phyloP scores from a whole-genome alignment of 1,140 invertebrate genomes.

The Parasteatoda tepidariorum region DNA sequence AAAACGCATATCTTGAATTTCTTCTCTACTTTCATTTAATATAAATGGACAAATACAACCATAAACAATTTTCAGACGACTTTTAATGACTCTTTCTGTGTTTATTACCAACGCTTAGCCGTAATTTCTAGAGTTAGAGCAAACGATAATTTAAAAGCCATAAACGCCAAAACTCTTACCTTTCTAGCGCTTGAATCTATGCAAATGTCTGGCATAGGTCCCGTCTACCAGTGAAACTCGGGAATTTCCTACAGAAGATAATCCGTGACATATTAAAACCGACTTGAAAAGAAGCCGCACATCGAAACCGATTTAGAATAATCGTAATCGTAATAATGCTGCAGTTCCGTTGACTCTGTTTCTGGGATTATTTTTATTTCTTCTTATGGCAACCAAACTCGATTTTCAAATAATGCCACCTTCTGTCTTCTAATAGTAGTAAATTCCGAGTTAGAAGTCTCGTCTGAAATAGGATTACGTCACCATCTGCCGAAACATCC shows the following conservation, averaged over 20 bases:
- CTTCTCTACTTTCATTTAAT: too few species aligned
- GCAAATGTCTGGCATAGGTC: conserved; percentile 7
- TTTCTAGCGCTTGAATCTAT: conserved; percentile 8
- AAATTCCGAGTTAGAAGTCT: neutral
- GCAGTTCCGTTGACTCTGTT: neutral
- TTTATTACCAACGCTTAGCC: neutral
- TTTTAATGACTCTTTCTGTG: neutral
- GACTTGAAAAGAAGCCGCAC: conserved; percentile 47
- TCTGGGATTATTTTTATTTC: neutral
- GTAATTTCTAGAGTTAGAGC: neutral
- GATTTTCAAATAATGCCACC: conserved; percentile 18
- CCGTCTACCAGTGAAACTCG: neutral
- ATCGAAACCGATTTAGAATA: conserved; percentile 33
- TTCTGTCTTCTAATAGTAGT: conserved; percentile 36
- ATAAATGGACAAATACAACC: neutral
- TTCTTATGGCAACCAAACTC: neutral
- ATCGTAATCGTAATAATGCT: conserved; percentile 39
- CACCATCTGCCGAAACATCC: too few species aligned
- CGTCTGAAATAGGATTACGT: conserved; percentile 45
- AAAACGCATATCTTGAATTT: too few species aligned
- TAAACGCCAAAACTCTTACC: neutral
- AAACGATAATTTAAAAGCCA: neutral
- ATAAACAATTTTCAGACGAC: neutral
- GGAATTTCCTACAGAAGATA: conserved; percentile 10
- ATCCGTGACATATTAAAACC: conserved; percentile 52